A percentile compares a stretch with the other conserved stretches of the same genome.
These are phyloP conservation scores for Epizoanthus ramosus DNA, from an alignment of 92 coral and sea anemone genomes.

Conservation along the genomic window DNA sequence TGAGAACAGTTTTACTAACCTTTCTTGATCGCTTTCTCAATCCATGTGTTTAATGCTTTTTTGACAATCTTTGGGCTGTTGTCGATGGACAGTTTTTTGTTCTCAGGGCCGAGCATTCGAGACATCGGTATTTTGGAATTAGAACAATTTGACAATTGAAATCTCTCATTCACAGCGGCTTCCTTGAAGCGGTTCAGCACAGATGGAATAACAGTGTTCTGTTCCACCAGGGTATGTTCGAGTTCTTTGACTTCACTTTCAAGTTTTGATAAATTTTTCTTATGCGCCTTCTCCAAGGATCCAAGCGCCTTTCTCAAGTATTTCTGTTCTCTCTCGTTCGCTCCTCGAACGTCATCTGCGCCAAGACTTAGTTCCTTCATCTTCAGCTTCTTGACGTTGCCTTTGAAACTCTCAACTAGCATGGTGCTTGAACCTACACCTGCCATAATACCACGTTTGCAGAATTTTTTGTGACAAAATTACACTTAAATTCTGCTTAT, in stretches of 20 bases:
- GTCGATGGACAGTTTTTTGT: background rate
- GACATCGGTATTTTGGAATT: background rate
- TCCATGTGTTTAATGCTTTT: constrained; percentile 11
- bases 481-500: background rate
- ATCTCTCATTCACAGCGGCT: background rate
- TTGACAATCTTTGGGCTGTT: background rate
- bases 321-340: constrained; percentile 12
- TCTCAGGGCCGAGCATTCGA: background rate
- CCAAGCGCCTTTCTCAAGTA: constrained; percentile 8
- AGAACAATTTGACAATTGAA: background rate
- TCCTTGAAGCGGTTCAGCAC: background rate
- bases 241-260: background rate
- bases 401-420: constrained; percentile 14
- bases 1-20: background rate
- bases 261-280: constrained; percentile 2
- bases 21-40: constrained; percentile 11
- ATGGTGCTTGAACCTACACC: background rate
- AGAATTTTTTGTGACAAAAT: background rate
- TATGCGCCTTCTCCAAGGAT: constrained; percentile 2
- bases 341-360: background rate
- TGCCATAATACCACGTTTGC: background rate
- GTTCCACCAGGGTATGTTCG: background rate
- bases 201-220: background rate
- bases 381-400: background rate
- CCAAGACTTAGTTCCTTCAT: background rate